Base-by-base conservation (phyloP, 2,888 invertebrate genomes). In the Neocrepidodera transversa region DNA sequence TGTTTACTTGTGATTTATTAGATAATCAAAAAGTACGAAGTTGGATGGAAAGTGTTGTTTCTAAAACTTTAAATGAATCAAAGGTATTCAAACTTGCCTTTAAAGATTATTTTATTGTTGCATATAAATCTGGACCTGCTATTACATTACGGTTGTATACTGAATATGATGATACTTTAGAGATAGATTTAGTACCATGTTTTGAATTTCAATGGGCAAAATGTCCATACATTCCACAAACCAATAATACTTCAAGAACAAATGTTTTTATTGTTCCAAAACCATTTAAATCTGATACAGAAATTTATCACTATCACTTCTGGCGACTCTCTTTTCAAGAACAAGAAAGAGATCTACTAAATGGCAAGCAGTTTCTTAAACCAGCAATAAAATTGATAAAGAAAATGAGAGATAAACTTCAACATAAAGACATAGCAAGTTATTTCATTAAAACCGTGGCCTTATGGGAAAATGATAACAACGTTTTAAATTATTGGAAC, bases 71-170 rank as follows among this genome's bases (percentile, higher is more conserved):
- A 51, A n/a, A 17, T 28, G 3, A 20, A 18, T 4, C 14, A n/a
- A n/a, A n/a, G n/a, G n/a, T n/a, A n/a, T n/a, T n/a, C n/a, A n/a
- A n/a, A 8, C 6, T 16, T 38, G 4, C n/a, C 53, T 78, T 68
- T 47, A 81, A 82, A 65, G 77, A n/a, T n/a, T n/a, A n/a, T n/a
- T n/a, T n/a, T n/a, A n/a, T n/a, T n/a, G n/a, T n/a, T n/a, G n/a
- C n/a, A n/a, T n/a, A n/a, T n/a, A n/a, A n/a, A n/a, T 80, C 0
- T 85, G 84, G 84, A 0, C 86, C 86, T 0, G 86, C 86, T 2
- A 83, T 83, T 67, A 86, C 85, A 0, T 65, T 86, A 3, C 77
- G 76, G 56, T 2, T 30, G 69, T 85, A 10, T 51, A 53, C 61
- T 18, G 18, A 35, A 32, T 59, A 60, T 1, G 47, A 74, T 2